Base-by-base conservation (phyloP, 2,113 vertebrate species). In the Macroglossus sobrinus region DNA sequence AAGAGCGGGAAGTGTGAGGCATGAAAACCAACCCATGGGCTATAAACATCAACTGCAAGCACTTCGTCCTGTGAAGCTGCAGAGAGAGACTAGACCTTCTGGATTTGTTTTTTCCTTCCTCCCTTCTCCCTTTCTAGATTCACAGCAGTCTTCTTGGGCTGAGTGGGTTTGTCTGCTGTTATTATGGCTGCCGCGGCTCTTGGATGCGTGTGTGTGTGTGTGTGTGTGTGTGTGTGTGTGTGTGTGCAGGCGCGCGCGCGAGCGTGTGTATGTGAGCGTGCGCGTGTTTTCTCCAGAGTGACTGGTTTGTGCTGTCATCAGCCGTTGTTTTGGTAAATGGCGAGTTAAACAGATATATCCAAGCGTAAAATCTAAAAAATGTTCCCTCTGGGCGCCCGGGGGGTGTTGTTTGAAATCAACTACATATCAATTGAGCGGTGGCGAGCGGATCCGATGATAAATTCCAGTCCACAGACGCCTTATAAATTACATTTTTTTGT, bases 291-390 rank as follows among this genome's bases (percentile, higher is more conserved):
- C 98, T 35, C 96, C 78, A 47, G 98, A 98, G 98, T 98, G 98
- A 99, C 98, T 99, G 98, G 98, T 99, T 99, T 98, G 98, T 99
- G 98, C 99, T 99, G 99, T 99, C 99, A 99, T 98, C 99, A 98
- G 98, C 98, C 98, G 92, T 99, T 99, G 99, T 99, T 99, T 99
- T 99, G 99, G 99, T 99, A 99, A 99, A 99, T 99, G 99, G 99
- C 98, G 99, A 99, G 99, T 99, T 99, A 99, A 99, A 99, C 99
- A 99, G 99, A 99, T 99, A 99, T 99, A 99, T 99, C 99, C 99
- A 99, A 99, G 99, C 99, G 99, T 99, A 99, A 99, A 99, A 99
- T 99, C 99, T 99, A 99, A 99, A 99, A 99, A 99, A 99, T 99
- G 99, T 99, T 99, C 99, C 99, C 99, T 98, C 99, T 98, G 99